Percentiles rank a stretch among this genome's conserved stretches.
These are phyloP conservation scores for Petrosia ficiformis DNA, from an alignment of 37 sponge, comb jelly and placozoan genomes.

Conservation along the genomic window DNA sequence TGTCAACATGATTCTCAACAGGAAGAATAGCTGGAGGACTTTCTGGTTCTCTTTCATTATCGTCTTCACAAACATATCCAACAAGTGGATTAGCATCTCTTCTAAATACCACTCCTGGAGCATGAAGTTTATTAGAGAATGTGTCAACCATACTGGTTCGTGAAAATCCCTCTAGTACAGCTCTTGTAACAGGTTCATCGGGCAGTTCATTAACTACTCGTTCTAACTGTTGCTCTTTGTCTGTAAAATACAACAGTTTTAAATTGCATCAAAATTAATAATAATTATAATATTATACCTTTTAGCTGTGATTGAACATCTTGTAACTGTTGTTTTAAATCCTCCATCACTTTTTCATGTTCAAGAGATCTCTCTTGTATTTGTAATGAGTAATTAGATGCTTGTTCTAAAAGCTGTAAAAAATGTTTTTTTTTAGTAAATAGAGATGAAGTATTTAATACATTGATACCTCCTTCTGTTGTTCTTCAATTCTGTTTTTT, in stretches of 20 bases:
- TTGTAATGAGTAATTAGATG: neutral
- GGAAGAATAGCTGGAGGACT: neutral
- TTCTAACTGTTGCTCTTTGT: neutral
- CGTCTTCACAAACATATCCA: neutral
- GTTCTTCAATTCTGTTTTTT: neutral
- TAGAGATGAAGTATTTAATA: no score
- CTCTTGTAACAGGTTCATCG: neutral
- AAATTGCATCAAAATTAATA: neutral
- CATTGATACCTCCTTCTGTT: neutral
- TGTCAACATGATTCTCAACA: no score
- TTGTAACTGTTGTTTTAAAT: neutral
- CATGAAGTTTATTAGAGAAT: neutral
- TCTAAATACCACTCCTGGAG: neutral
- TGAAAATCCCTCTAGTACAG: neutral
- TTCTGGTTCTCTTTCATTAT: neutral
- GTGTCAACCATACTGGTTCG: neutral
- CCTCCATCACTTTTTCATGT: neutral
- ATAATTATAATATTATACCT: neutral
- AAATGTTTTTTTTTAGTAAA: no score
- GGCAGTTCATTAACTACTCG: slow-evolving; percentile 1
- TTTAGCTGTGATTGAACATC: neutral
- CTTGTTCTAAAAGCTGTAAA: neutral
- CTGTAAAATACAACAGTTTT: neutral
- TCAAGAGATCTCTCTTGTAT: neutral
- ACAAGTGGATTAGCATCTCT: neutral